Conservation (phyloP, 2,113 vertebrate genomes). For the Solea solea region DNA sequence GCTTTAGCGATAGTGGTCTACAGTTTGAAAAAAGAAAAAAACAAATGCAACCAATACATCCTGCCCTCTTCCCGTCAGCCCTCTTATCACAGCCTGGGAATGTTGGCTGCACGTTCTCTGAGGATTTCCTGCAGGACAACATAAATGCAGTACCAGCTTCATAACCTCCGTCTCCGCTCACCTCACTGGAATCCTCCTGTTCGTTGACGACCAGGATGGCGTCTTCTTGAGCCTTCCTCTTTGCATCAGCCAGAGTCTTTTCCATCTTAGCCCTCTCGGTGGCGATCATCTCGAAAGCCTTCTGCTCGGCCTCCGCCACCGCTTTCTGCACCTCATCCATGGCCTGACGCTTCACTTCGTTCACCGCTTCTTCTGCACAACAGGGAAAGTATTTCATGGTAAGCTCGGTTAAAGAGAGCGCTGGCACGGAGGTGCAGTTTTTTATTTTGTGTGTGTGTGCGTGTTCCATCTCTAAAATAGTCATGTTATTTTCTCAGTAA, state of each 20-base stretch:
- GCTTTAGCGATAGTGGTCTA: no score
- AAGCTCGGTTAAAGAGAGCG: no score
- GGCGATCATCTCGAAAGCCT: constrained; percentile 98
- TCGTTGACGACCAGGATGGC: constrained; percentile 97
- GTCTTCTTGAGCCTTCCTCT: constrained; percentile 94
- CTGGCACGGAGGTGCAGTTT: no score
- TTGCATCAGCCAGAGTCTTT: constrained; percentile 93
- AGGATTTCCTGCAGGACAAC: no score
- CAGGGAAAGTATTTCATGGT: not conserved
- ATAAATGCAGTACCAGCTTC: not conserved
- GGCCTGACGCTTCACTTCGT: constrained; percentile 98
- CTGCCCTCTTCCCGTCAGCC: no score
- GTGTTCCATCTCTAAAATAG: no score
- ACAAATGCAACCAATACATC: no score
- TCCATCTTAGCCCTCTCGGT: constrained; percentile 97
- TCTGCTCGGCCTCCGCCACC: constrained; percentile 96
- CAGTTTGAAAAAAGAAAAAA: no score
- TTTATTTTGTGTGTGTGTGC: no score
- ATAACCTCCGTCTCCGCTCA: constrained; percentile 66
- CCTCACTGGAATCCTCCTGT: constrained; percentile 98
- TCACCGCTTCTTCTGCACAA: constrained; percentile 94
- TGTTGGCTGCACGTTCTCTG: no score
- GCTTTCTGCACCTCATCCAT: constrained; percentile 99
- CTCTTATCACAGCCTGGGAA: no score
- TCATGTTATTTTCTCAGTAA: no score